Evolutionary conservation across 2,888 invertebrate genomes (phyloP).

Genomic region (Aphodius sticticus): DNA sequence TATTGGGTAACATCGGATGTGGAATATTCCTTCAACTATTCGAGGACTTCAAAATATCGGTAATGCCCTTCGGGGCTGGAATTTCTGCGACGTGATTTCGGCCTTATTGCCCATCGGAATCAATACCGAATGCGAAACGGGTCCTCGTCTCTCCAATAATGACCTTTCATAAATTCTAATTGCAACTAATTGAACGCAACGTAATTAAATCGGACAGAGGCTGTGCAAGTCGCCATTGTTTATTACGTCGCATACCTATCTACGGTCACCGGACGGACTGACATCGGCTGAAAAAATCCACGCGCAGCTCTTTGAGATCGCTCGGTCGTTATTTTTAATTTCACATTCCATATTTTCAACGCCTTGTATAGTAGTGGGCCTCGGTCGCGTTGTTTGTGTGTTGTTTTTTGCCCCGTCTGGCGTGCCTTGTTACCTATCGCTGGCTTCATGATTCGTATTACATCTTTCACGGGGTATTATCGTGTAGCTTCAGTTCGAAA

Average conservation of each 20-base stretch:
- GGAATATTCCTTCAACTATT: too few species aligned
- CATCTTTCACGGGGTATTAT: not conserved
- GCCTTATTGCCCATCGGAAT: not conserved
- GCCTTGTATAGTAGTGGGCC: conserved; percentile 4
- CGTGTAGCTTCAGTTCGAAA: not conserved
- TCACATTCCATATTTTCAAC: conserved; percentile 4
- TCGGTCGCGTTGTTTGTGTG: not conserved
- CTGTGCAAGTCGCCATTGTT: not conserved
- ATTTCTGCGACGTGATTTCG: too few species aligned
- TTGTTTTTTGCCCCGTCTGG: not conserved
- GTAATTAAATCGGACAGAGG: not conserved
- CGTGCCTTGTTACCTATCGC: not conserved
- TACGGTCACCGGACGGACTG: not conserved
- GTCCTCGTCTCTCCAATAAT: not conserved
- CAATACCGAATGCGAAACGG: not conserved
- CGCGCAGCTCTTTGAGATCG: not conserved
- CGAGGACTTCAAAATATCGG: too few species aligned
- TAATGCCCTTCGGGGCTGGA: too few species aligned
- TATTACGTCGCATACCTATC: not conserved
- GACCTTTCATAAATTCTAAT: conserved; percentile 4
- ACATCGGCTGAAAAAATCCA: not conserved
- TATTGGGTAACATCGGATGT: too few species aligned
- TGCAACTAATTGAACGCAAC: not conserved
- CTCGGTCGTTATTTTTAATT: not conserved
- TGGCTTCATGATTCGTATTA: not conserved